Evolutionary conservation across 2,888 invertebrate species (phyloP), one percentile per base, ranked within the genome.

Genomic region (Caenorhabditis doughertyi): DNA sequence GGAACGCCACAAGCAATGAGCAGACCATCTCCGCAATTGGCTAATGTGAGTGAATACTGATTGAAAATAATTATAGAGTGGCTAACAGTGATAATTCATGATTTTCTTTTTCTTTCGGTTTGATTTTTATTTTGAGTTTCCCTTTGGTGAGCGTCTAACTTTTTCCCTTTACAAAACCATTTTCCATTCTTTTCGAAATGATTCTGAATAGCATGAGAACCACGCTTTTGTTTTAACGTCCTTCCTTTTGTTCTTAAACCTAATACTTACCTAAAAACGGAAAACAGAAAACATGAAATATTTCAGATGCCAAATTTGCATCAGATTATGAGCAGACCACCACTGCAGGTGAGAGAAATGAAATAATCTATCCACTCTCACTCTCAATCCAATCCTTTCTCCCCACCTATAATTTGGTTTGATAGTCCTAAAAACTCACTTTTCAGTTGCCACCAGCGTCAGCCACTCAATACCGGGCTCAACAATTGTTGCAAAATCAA

Each of bases 291-390:
- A n/a, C 44, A n/a, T 13, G 4, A 18, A 39, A 39, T 4, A 11
- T 60, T 60, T 39, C 60, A 60, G 60, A 25, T 39, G 60, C 42
- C 25, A 25, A 39, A 23, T n/a, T 60, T 64, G 23, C 49, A 47
- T 29, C 47, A 64, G 21, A 49, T 49, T 27, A 64, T 64, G 64
- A 21, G 18, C 47, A 47, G 47, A 64, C 64, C 47, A 9, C 47
- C 32, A 16, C 2, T 60, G 23, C 39, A 60, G 60, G 60, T 60
- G 60, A 60, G 60, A 60, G 51, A 13, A 51, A 51, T 9, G 11
- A 51, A 51, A 51, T n/a, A 51, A 51, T 25, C 51, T 53, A 39
- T 39, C 39, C 39, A 13, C 13, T 39, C 23, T 49, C 23, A 13
- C 39, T 39, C 39, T 47, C 44, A 7, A n/a, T 47, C 44, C 27